A percentile compares a stretch with the other conserved stretches of the same genome.
These are phyloP conservation scores for Petromus typicus DNA, from an alignment of 2,113 vertebrate genomes.

Conservation along the genomic window DNA sequence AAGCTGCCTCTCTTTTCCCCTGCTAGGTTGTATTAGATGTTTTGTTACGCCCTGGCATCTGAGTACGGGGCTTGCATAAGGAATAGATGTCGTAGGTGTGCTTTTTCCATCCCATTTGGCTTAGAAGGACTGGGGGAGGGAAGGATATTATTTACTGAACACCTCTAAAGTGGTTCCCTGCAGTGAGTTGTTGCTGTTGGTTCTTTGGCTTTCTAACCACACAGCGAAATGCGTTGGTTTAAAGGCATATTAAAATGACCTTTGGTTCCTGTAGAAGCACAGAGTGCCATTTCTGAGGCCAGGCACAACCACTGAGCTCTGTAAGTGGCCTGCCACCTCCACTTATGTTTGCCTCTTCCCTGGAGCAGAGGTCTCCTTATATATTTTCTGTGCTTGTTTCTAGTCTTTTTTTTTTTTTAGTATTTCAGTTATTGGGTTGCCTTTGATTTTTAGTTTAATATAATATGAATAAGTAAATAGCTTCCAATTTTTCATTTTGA, in stretches of 20 bases:
- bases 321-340: neutral
- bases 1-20: neutral
- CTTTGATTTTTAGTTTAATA: slow-evolving; percentile 47
- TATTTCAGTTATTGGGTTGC: neutral
- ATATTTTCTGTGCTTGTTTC: neutral
- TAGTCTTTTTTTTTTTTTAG: slow-evolving; percentile 26
- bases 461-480: neutral
- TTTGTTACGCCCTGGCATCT: slow-evolving; percentile 16
- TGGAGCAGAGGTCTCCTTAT: neutral
- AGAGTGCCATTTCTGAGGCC: slow-evolving; percentile 40
- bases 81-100: neutral
- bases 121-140: neutral
- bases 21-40: neutral
- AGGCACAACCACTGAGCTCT: neutral
- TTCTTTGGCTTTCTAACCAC: neutral
- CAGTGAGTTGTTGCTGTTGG: neutral
- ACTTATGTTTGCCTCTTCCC: neutral
- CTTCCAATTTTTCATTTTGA: neutral
- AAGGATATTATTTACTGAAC: neutral
- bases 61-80: neutral
- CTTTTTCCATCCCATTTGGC: slow-evolving; percentile 42
- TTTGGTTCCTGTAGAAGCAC: neutral
- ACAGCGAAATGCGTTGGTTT: slow-evolving; percentile 9
- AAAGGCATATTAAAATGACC: slow-evolving; percentile 56
- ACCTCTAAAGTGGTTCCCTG: neutral